These are phyloP conservation scores for Neomicropteryx cornuta DNA, from an alignment of 1,140 invertebrate species.

Conservation along the genomic window DNA sequence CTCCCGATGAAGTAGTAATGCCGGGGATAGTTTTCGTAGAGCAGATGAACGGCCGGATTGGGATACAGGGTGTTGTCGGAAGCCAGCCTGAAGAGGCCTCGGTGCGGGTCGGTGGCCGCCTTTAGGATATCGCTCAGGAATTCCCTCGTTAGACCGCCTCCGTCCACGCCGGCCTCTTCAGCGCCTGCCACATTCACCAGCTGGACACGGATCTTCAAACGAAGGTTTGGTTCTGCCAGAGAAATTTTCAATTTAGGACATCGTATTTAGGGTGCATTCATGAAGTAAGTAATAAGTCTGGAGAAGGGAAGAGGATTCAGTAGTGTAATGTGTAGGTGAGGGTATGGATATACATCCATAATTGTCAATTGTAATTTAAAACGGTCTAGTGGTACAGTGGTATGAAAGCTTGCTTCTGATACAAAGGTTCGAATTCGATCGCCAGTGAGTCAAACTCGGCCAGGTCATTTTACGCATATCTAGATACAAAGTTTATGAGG, in stretches of 20 bases:
- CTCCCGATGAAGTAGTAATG: conserved; percentile 96
- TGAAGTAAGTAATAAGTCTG: too few species aligned
- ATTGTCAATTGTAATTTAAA: too few species aligned
- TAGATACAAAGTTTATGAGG: too few species aligned
- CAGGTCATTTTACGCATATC: too few species aligned
- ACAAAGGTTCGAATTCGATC: too few species aligned
- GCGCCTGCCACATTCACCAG: conserved; percentile 81
- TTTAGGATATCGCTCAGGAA: conserved; percentile 85
- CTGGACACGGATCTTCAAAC: conserved; percentile 77
- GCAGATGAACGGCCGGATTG: conserved; percentile 78
- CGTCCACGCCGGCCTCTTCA: conserved; percentile 93
- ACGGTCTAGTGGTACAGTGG: too few species aligned
- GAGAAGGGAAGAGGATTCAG: too few species aligned
- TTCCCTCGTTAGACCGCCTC: conserved; percentile 88
- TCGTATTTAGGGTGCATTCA: too few species aligned
- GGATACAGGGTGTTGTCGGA: conserved; percentile 91
- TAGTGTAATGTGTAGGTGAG: too few species aligned
- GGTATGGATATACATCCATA: too few species aligned
- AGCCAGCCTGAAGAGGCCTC: conserved; percentile 87
- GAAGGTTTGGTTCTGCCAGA: conserved; percentile 69
- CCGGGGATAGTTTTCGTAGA: conserved; percentile 74
- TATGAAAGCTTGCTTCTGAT: too few species aligned
- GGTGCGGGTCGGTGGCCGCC: conserved; percentile 93
- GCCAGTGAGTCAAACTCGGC: too few species aligned
- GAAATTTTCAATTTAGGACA: neutral